Base-by-base conservation (phyloP, 2,888 invertebrate species). In the Eilema caniola region DNA sequence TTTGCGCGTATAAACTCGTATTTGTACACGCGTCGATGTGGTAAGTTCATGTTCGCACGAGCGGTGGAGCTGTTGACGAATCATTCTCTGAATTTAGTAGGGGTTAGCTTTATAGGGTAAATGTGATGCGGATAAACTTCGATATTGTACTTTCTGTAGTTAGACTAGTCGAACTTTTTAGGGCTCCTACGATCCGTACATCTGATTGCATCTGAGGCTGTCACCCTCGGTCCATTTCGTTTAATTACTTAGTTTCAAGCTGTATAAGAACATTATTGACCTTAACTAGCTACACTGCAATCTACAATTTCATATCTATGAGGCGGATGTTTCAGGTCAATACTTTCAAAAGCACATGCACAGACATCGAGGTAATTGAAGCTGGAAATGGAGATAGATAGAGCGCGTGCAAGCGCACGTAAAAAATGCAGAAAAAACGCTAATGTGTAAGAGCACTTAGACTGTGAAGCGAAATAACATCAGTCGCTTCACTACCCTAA, bases 391-490 rank as follows among this genome's bases (percentile, higher is more conserved):
- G 11, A 37, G 37, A 12, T 47, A 47, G 47, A 47, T 47, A 20
- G 16, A 41, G 20, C 47, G 47, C 47, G 47, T 47, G 47, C 20
- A 47, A 47, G 47, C 47, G 47, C 5, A 47, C 20, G 14, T 53
- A 20, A 53, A 53, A 47, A 53, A 53, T n/a, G n/a, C 53, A 53
- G 53, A 53, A 53, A 20, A 53, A 53, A 53, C 53, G 53, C n/a
- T n/a, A 53, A 53, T 53, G 8, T 53, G n/a, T 53, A n/a, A 53
- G n/a, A n/a, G 53, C n/a, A 53, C n/a, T 53, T 53, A 53, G n/a
- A 53, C 47, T 47, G 47, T 62, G 72, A 74, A 76, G 70, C 59
- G 47, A 72, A 76, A 73, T 77, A 73, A 80, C n/a, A 20, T 60
- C 60, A 41, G 33, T 53, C 25, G 63, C 33, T 72, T 72, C 41